A percentile compares a stretch with the other conserved stretches of the same genome.
phyloP scores from a whole-genome alignment of 2,888 invertebrate species.

The Julus scanicus region DNA sequence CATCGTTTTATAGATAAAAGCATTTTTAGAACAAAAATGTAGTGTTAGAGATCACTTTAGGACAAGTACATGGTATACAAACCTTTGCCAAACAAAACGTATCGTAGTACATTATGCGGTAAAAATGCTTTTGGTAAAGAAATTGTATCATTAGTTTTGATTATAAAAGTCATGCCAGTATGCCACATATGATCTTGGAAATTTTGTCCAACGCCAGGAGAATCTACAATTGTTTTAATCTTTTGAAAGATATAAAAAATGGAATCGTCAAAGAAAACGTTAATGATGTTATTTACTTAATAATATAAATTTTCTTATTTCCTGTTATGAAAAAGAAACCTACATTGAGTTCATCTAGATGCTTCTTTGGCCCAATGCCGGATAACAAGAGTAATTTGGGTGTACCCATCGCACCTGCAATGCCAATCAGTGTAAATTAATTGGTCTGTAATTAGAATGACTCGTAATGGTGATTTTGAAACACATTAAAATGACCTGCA shows the following conservation, averaged over 20 bases:
- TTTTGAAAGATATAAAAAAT: background rate
- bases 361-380: conserved; percentile 58
- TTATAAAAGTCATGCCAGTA: conserved; percentile 12
- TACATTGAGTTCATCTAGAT: conserved; percentile 55
- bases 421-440: too few species aligned
- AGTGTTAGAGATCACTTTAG: background rate
- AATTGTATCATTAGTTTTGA: conserved; percentile 3
- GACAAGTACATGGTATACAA: background rate
- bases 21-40: background rate
- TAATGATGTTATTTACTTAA: background rate
- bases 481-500: background rate
- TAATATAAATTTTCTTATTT: background rate
- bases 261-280: background rate
- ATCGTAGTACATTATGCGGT: background rate
- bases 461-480: background rate
- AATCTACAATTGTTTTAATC: conserved; percentile 72
- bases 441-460: background rate
- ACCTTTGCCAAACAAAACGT: background rate
- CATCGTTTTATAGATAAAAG: too few species aligned
- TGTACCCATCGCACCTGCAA: conserved; percentile 42
- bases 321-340: background rate
- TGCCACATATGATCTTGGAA: conserved; percentile 76
- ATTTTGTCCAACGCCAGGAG: conserved; percentile 77
- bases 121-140: background rate
- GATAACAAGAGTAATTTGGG: conserved; percentile 50